Base-by-base conservation (phyloP, 2,113 vertebrate genomes). In the Trinectes maculatus region DNA sequence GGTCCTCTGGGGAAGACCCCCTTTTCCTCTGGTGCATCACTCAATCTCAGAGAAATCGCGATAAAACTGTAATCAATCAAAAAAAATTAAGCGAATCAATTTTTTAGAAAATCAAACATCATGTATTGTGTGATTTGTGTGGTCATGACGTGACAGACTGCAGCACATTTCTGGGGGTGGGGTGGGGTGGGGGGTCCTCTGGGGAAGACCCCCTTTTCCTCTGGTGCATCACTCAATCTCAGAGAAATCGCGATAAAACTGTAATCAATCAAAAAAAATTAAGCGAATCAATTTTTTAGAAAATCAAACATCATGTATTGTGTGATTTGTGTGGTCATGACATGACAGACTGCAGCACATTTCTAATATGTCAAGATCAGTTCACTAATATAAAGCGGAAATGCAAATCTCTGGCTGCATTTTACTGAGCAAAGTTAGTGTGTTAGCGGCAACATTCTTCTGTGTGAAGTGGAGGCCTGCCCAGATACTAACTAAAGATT, bases 171-270 rank as follows among this genome's bases (percentile, higher is more conserved):
- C 63, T n/a, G n/a, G n/a, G n/a, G n/a, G n/a, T n/a, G n/a, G n/a
- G n/a, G n/a, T n/a, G n/a, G n/a, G n/a, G n/a, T n/a, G n/a, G 91
- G 90, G 68, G 91, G 91, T 91, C 91, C 92, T 91, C 67, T 92
- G 51, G 91, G 86, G 73, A 87, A 86, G 79, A 80, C 74, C 86
- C 76, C 70, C 64, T 79, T 85, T 74, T 76, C 77, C 44, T 66
- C 70, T 58, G 1, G 72, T 79, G 77, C 64, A 80, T 71, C 79
- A 86, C 72, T 77, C 81, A 88, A 87, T 84, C 60, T 81, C 78
- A 79, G 62, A 82, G 77, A 87, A 89, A 78, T 83, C 75, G 74
- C 25, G 36, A 79, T 65, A 65, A 66, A 73, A 64, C 58, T 5
- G 60, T 72, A 75, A 85, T 86, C 75, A 80, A 84, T 87, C 76